phyloP scores from a whole-genome alignment of 64 coral and sea anemone genomes.

The Orbicella faveolata region DNA sequence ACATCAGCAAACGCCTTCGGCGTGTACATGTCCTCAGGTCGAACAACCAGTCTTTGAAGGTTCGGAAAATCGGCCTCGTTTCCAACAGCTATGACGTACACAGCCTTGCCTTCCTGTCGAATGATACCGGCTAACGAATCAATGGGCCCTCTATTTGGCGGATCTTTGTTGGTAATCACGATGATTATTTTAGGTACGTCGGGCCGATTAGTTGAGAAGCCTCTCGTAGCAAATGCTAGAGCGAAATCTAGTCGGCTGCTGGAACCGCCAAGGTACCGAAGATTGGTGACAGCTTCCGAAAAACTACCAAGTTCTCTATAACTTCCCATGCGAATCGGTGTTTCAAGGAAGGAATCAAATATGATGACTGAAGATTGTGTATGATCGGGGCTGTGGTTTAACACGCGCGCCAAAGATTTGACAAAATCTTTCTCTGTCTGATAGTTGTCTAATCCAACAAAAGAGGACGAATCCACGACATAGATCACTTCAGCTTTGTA shows the following conservation, averaged over 20 bases:
- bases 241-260: slow-evolving; percentile 27
- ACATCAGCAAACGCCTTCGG: slow-evolving; percentile 14
- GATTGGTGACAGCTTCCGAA: slow-evolving; percentile 43
- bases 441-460: slow-evolving; percentile 46
- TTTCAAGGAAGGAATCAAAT: slow-evolving; percentile 2
- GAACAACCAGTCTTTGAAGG: slow-evolving; percentile 1
- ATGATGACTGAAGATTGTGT: slow-evolving; percentile 47
- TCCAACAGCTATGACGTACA: slow-evolving; percentile 9
- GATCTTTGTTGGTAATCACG: slow-evolving; percentile 13
- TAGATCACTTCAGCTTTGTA: slow-evolving; percentile 53
- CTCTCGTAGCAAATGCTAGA: slow-evolving; percentile 1
- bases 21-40: slow-evolving; percentile 35
- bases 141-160: background rate
- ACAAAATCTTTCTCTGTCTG: slow-evolving; percentile 29
- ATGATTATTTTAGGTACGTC: background rate
- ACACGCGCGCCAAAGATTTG: slow-evolving; percentile 2
- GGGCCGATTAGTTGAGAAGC: background rate
- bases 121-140: background rate
- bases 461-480: slow-evolving; percentile 41
- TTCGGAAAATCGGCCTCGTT: background rate
- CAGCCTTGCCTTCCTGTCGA: background rate
- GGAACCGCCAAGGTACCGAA: slow-evolving; percentile 23
- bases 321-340: slow-evolving; percentile 17
- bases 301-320: slow-evolving; percentile 1
- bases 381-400: slow-evolving; percentile 33